phyloP scores from a whole-genome alignment of 2,888 invertebrate species.

The Sinotaia quadrata region DNA sequence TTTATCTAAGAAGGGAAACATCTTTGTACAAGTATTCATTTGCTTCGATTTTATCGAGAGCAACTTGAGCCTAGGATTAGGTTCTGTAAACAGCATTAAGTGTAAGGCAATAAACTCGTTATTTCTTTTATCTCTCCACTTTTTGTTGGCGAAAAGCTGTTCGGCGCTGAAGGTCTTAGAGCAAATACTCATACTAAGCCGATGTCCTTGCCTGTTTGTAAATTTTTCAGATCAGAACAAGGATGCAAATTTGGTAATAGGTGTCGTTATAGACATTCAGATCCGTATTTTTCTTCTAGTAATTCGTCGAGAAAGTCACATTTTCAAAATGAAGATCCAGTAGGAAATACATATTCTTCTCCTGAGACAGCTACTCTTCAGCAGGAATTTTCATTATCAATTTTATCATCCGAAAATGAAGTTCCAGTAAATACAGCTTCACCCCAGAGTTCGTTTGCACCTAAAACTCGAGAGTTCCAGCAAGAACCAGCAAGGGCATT shows the following conservation, averaged over 20 bases:
- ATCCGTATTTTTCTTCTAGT: conserved; percentile 16
- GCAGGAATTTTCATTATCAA: not conserved
- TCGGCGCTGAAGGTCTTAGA: not conserved
- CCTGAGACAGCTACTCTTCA: not conserved
- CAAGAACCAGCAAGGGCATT: not conserved
- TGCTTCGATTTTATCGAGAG: too few species aligned
- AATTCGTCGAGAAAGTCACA: not conserved
- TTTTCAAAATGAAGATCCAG: conserved; percentile 21
- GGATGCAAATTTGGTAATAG: conserved; percentile 42
- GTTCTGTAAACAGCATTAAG: too few species aligned
- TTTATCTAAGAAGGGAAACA: too few species aligned
- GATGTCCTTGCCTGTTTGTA: conserved; percentile 34
- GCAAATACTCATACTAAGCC: conserved; percentile 6
- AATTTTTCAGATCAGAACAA: conserved; percentile 35
- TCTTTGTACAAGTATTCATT: too few species aligned
- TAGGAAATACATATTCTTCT: not conserved
- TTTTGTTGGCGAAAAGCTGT: conserved; percentile 18
- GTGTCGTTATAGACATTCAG: conserved; percentile 39
- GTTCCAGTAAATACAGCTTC: conserved; percentile 3
- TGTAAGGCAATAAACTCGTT: too few species aligned
- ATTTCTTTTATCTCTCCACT: too few species aligned
- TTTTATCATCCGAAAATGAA: not conserved
- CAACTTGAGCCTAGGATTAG: too few species aligned
- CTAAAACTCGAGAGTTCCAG: not conserved
- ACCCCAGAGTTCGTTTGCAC: not conserved